Evolutionary conservation across 2,888 invertebrate species (phyloP).

Genomic region (Metellina segmentata): DNA sequence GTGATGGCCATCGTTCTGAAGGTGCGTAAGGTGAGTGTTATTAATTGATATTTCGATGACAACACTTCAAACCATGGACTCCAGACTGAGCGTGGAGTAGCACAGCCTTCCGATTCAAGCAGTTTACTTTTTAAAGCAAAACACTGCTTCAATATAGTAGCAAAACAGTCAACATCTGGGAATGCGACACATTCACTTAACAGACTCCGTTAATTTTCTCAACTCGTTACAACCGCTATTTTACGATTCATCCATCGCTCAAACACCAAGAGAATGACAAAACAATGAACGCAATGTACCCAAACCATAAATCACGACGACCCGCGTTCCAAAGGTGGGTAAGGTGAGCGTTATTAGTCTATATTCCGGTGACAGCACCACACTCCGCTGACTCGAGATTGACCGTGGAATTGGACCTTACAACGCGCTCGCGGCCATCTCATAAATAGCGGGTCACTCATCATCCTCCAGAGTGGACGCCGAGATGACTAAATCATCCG

Average conservation of each 20-base stretch:
- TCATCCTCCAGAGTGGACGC: neutral
- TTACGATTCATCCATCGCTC: no score
- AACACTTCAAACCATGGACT: neutral
- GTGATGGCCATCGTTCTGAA: neutral
- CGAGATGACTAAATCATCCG: constrained; percentile 46
- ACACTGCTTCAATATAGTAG: no score
- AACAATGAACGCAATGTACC: no score
- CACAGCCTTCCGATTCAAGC: neutral
- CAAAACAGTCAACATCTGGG: no score
- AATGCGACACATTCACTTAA: no score
- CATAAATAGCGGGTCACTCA: neutral
- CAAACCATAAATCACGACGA: no score
- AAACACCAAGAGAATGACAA: no score
- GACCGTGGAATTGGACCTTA: neutral
- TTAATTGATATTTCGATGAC: constrained; percentile 7
- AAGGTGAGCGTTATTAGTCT: neutral
- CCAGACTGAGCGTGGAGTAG: neutral
- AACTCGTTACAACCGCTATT: no score
- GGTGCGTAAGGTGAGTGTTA: neutral
- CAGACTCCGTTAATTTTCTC: no score
- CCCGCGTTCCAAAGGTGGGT: neutral
- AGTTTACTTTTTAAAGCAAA: no score
- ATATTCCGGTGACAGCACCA: neutral
- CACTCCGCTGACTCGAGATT: constrained; percentile 2
- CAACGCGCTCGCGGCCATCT: neutral